Conservation (phyloP, 2,797 vertebrate species). For the Thamnophis elegans region DNA sequence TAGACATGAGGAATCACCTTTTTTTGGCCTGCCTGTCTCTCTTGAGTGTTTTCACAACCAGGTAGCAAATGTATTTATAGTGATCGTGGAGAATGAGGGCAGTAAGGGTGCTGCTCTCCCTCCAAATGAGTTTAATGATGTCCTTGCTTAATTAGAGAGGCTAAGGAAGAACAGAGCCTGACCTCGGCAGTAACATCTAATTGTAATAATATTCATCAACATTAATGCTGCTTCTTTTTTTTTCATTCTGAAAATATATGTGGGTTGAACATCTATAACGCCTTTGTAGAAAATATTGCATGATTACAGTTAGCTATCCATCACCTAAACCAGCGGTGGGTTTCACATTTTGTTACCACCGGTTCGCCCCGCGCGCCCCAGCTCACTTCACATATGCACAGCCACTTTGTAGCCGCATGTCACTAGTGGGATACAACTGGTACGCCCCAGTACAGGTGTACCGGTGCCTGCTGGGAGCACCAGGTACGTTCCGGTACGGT, state of each 20-base stretch:
- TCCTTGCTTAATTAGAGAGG: neutral
- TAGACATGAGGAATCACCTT: neutral
- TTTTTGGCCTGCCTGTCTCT: neutral
- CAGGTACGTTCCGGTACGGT: no score
- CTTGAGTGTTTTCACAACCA: neutral
- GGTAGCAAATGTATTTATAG: neutral
- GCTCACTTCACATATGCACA: no score
- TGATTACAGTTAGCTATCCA: neutral
- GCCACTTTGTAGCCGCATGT: no score
- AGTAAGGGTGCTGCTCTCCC: neutral
- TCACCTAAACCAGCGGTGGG: neutral
- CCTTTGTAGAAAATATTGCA: neutral
- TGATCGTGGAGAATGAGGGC: neutral
- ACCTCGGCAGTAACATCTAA: neutral
- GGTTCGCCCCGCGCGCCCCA: no score
- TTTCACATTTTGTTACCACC: no score
- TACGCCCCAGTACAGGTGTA: no score
- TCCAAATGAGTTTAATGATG: neutral
- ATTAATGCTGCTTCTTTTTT: neutral
- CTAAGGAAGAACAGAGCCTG: no score
- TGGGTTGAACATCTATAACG: neutral
- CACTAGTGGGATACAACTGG: no score
- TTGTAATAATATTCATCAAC: neutral
- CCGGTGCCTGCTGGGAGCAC: no score
- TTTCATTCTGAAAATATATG: neutral